Percentiles rank a stretch among this genome's conserved stretches.
Evolutionary conservation across 2,113 vertebrate species (phyloP).

Genomic region (Ammodytes marinus): DNA sequence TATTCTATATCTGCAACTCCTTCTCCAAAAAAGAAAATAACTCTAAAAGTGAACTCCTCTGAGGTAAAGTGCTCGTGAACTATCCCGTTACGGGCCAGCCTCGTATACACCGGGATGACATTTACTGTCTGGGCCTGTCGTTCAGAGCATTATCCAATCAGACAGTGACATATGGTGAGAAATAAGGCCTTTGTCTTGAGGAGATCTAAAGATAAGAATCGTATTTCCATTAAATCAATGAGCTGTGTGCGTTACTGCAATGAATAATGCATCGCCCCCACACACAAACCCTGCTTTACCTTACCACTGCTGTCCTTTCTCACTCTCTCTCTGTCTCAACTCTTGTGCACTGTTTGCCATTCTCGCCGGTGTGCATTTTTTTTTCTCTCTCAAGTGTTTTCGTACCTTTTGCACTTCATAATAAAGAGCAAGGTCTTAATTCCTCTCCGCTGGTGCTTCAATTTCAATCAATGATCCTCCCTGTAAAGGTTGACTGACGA

Average conservation of each 20-base stretch:
- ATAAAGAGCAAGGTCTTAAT: conserved; percentile 74
- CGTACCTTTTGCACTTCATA: conserved; percentile 77
- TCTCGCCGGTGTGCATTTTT: conserved; percentile 17
- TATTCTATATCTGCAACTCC: background rate
- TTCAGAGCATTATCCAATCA: conserved; percentile 77
- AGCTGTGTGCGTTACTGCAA: conserved; percentile 76
- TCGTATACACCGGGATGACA: conserved; percentile 46
- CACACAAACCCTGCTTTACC: conserved; percentile 39
- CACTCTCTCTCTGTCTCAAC: conserved; percentile 15
- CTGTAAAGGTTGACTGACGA: conserved; percentile 47
- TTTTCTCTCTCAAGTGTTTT: conserved; percentile 70
- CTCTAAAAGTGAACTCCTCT: background rate
- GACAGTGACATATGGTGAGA: conserved; percentile 80
- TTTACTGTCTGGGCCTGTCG: conserved; percentile 64
- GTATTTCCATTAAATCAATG: conserved; percentile 85
- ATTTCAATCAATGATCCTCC: conserved; percentile 65
- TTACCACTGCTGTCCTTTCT: conserved; percentile 38
- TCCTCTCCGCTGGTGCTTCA: conserved; percentile 57
- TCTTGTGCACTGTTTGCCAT: conserved; percentile 51
- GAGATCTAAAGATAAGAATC: conserved; percentile 82
- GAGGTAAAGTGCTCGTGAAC: conserved; percentile 14
- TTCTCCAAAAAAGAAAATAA: background rate
- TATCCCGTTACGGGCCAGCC: conserved; percentile 42
- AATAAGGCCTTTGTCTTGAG: conserved; percentile 77
- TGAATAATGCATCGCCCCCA: conserved; percentile 80